Percentiles rank a stretch among this genome's conserved stretches.
These are phyloP conservation scores for Ornithoptera priamus DNA, from an alignment of 2,888 invertebrate species.

Conservation along the genomic window DNA sequence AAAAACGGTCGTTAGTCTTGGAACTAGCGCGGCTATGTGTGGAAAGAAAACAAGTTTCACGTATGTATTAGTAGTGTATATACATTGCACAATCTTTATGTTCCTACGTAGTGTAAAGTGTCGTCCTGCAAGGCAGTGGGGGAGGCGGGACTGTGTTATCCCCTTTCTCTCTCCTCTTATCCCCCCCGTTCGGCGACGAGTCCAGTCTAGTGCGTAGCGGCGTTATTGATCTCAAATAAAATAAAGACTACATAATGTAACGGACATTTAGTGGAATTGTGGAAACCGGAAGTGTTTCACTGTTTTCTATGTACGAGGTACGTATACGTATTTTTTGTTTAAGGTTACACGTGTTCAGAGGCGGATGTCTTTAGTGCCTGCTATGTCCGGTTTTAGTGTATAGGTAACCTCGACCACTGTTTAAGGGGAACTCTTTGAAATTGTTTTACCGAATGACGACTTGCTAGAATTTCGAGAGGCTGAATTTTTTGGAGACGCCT, in stretches of 20 bases:
- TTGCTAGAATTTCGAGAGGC: slow-evolving; percentile 57
- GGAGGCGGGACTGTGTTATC: slow-evolving; percentile 30
- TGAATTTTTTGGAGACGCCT: slow-evolving; percentile 45
- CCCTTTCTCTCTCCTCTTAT: too few species aligned
- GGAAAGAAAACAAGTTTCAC: slow-evolving; percentile 3
- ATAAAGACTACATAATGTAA: slow-evolving; percentile 66
- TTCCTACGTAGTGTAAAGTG: slow-evolving; percentile 39
- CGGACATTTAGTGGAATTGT: slow-evolving; percentile 77
- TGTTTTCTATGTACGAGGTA: slow-evolving; percentile 75
- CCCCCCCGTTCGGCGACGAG: slow-evolving; percentile 45
- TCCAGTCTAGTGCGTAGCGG: slow-evolving; percentile 64
- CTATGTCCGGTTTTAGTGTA: slow-evolving; percentile 67
- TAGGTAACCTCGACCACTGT: slow-evolving; percentile 58
- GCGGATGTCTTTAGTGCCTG: slow-evolving; percentile 73
- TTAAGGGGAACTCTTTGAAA: slow-evolving; percentile 61
- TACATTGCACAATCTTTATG: slow-evolving; percentile 34
- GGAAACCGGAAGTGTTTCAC: slow-evolving; percentile 66
- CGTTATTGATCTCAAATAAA: slow-evolving; percentile 76
- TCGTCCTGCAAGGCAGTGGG: slow-evolving; percentile 38
- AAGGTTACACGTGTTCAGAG: slow-evolving; percentile 31
- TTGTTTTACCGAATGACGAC: slow-evolving; percentile 68
- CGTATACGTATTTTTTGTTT: slow-evolving; percentile 44
- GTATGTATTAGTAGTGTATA: slow-evolving; percentile 14
- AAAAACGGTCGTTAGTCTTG: neutral
- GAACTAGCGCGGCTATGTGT: neutral